Percentiles rank a stretch among this genome's conserved stretches.
These are phyloP conservation scores for Hafferia zeledoni DNA, from an alignment of 2,797 vertebrate genomes.

Conservation along the genomic window DNA sequence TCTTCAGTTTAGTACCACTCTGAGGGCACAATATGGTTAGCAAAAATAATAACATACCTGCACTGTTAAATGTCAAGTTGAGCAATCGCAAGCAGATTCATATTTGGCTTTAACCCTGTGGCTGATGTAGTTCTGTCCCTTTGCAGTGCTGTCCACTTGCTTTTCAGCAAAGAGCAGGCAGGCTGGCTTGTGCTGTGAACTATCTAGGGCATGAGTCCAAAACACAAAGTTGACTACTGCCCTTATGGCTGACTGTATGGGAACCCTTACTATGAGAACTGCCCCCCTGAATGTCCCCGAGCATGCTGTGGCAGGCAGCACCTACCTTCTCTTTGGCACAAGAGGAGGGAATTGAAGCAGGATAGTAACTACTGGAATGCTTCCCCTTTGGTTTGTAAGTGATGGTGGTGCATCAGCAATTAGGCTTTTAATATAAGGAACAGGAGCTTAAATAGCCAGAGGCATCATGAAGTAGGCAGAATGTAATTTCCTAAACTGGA, in stretches of 20 bases:
- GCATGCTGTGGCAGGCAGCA: background rate
- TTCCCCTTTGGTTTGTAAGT: background rate
- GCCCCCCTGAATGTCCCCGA: fast-evolving
- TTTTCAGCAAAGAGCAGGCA: background rate
- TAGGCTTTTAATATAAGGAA: background rate
- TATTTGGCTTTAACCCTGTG: background rate
- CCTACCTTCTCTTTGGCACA: background rate
- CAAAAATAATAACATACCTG: slow-evolving; percentile 26
- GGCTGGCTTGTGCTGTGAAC: background rate
- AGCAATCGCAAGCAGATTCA: background rate
- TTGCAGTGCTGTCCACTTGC: background rate
- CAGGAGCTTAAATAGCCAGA: background rate
- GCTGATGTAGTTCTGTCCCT: background rate
- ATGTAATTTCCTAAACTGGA: background rate
- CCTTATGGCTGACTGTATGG: background rate
- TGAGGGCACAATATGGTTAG: background rate
- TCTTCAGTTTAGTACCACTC: background rate
- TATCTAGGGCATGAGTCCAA: background rate
- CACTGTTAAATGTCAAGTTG: slow-evolving; percentile 23
- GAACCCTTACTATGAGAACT: background rate
- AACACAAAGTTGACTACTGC: background rate
- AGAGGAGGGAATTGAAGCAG: background rate
- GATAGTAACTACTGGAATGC: background rate
- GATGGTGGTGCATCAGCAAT: background rate
- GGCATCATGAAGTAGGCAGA: background rate